These are phyloP conservation scores for Zaprionus lachaisei DNA, from an alignment of 1,140 invertebrate species.

Conservation along the genomic window DNA sequence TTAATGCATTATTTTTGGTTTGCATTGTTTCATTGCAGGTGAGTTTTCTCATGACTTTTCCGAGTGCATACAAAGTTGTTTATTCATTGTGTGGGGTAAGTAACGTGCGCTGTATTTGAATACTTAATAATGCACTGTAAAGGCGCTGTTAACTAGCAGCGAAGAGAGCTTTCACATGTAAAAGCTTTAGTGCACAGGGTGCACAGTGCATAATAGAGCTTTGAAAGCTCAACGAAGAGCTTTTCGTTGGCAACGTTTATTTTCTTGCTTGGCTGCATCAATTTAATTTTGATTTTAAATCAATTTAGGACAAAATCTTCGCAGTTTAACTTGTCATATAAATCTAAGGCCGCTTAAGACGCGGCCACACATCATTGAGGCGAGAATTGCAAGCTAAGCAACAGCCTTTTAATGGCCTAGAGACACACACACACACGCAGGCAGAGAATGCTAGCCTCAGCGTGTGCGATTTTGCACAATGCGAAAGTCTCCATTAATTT, in stretches of 20 bases:
- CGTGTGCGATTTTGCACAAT: constrained; percentile 22
- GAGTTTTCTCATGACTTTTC: constrained; percentile 53
- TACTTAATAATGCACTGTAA: constrained; percentile 38
- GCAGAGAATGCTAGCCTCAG: neutral
- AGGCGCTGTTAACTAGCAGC: constrained; percentile 2
- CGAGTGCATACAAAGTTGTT: constrained; percentile 10
- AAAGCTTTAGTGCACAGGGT: constrained; percentile 44
- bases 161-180: constrained; percentile 31
- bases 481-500: constrained; percentile 75
- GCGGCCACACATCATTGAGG: constrained; percentile 29
- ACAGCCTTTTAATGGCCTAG: constrained; percentile 21
- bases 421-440: no score
- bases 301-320: constrained; percentile 24
- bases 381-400: constrained; percentile 58
- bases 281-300: constrained; percentile 23
- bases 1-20: constrained; percentile 34
- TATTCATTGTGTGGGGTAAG: constrained; percentile 50
- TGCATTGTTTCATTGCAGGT: constrained; percentile 62
- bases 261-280: neutral
- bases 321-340: constrained; percentile 16
- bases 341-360: constrained; percentile 20
- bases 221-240: neutral
- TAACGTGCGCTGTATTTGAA: constrained; percentile 28
- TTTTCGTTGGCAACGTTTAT: neutral
- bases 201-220: neutral